Percentiles rank a stretch among this genome's conserved stretches.
These are phyloP conservation scores for Premnoplex brunnescens DNA, from an alignment of 2,797 vertebrate genomes.

Conservation along the genomic window DNA sequence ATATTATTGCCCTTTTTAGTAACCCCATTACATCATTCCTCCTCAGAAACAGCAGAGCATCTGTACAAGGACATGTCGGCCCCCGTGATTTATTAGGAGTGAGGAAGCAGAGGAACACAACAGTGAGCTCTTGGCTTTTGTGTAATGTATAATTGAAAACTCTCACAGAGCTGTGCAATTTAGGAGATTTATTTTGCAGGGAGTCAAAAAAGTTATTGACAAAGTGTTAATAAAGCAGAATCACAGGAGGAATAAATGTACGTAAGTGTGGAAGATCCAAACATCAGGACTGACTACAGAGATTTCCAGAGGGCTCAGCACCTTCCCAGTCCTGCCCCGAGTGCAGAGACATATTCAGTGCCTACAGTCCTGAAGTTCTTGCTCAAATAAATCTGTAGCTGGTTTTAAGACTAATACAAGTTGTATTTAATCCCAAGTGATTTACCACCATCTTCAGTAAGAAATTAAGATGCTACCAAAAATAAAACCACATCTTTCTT, in stretches of 20 bases:
- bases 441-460: background rate
- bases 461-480: background rate
- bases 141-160: background rate
- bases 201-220: background rate
- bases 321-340: background rate
- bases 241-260: background rate
- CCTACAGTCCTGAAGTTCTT: background rate
- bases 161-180: background rate
- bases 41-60: background rate
- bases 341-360: background rate
- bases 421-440: background rate
- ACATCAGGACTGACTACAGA: background rate
- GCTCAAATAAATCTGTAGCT: background rate
- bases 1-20: conserved; percentile 31
- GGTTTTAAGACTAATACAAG: background rate
- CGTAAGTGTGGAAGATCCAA: background rate
- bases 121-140: background rate
- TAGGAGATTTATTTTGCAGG: background rate
- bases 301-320: background rate
- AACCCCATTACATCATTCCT: conserved; percentile 23
- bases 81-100: background rate
- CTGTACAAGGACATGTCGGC: background rate
- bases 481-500: background rate
- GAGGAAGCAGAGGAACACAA: background rate
- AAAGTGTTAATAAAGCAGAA: background rate